Conservation (phyloP, 1,140 invertebrate genomes). For the Cherax quadricarinatus region DNA sequence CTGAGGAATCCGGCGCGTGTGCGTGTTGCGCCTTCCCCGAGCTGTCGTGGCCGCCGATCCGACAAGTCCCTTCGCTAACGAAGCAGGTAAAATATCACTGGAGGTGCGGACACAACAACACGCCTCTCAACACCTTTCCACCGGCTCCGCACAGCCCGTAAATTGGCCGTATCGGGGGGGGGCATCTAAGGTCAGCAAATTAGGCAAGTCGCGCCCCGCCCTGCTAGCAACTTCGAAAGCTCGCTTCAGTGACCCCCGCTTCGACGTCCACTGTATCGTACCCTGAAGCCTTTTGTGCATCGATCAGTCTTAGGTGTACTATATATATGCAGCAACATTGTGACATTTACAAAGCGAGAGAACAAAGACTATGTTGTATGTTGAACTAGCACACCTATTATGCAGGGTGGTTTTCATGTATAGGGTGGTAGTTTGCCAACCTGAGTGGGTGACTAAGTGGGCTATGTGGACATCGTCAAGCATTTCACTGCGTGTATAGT, state of each 20-base stretch:
- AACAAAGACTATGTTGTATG: too few species aligned
- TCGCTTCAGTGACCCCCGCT: background rate
- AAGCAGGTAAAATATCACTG: constrained; percentile 51
- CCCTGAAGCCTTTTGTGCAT: background rate
- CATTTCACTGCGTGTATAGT: too few species aligned
- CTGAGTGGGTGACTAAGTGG: too few species aligned
- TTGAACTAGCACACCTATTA: too few species aligned
- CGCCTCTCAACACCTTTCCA: constrained; percentile 52
- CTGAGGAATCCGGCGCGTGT: background rate
- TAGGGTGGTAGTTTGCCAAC: too few species aligned
- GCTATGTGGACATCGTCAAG: too few species aligned
- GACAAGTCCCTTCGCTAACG: constrained; percentile 34
- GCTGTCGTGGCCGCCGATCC: constrained; percentile 3
- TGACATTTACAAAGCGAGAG: too few species aligned
- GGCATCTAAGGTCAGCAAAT: constrained; percentile 25
- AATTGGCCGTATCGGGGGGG: constrained; percentile 34
- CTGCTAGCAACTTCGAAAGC: constrained; percentile 9
- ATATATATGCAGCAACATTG: too few species aligned
- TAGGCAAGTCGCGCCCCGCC: constrained; percentile 20
- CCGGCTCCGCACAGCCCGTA: constrained; percentile 28
- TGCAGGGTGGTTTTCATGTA: too few species aligned
- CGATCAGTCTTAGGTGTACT: too few species aligned
- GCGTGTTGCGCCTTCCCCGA: background rate
- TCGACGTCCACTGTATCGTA: constrained; percentile 19
- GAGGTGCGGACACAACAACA: constrained; percentile 21